These are phyloP conservation scores for Oreohelix idahoensis DNA, from an alignment of 1,140 invertebrate species.

Conservation along the genomic window DNA sequence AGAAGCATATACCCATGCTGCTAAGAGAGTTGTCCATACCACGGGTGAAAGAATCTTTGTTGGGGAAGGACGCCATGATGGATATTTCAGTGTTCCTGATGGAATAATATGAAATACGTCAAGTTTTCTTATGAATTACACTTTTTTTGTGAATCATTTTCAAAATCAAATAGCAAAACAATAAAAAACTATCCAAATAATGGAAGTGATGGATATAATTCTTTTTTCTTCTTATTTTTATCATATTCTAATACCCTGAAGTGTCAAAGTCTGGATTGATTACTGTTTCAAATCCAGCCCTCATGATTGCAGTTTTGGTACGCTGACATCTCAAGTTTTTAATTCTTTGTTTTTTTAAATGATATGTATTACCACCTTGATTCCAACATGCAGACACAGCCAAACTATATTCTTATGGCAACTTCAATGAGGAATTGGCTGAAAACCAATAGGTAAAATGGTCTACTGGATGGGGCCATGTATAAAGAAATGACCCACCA, in stretches of 20 bases:
- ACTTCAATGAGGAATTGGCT: too few species aligned
- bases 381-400: too few species aligned
- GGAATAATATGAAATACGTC: not conserved
- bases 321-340: too few species aligned
- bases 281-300: too few species aligned
- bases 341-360: too few species aligned
- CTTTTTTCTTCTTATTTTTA: not conserved
- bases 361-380: too few species aligned
- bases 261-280: not conserved
- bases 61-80: constrained; percentile 85
- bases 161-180: not conserved
- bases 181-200: not conserved
- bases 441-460: too few species aligned
- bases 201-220: not conserved
- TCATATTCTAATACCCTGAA: not conserved
- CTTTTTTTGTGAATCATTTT: not conserved
- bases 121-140: not conserved
- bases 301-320: too few species aligned
- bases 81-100: constrained; percentile 81
- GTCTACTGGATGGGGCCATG: too few species aligned
- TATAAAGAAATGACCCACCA: too few species aligned
- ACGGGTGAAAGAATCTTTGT: constrained; percentile 86
- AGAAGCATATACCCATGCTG: constrained; percentile 88
- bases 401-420: too few species aligned
- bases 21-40: constrained; percentile 85